Evolutionary conservation across 2,888 invertebrate species (phyloP), one percentile per base, ranked within the genome.

Genomic region (Euplexia lucipara): DNA sequence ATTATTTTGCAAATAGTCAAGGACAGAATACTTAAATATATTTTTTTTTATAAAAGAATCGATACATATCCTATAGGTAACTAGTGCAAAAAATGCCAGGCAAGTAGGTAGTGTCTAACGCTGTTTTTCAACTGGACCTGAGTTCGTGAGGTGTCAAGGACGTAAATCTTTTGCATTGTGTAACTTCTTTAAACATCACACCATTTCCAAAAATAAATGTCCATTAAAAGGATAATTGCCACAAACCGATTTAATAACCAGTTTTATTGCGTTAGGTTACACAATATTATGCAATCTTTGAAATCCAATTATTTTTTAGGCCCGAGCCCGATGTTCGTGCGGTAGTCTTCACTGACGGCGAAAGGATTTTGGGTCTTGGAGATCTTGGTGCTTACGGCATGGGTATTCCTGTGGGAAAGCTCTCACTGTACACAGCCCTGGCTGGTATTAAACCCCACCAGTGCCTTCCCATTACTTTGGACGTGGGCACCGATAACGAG

Each of bases 351-450:
- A 99, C 99, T 0, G 99, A 99, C 86, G 99, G 99, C 35, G 99
- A 99, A 90, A 96, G 99, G 58, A 99, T 99, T 88, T 96, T 99
- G 78, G 99, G 99, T 78, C 96, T 99, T 42, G 99, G 99, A 6
- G 99, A 99, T 91, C 96, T 99, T 53, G 99, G 99, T 0, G 98
- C 99, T 1, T 98, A 98, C 86, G 99, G 99, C 26, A 99, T 99
- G 99, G 99, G 99, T 65, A 99, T 99, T 83, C 99, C 99, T 0
- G 99, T 99, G 10, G 99, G 99, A 22, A 99, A 99, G 92, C 96
- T 99, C 72, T 97, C 99, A 0, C 96, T 99, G 41, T 99, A 99
- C 92, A 99, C 99, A 0, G 99, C 99, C 0, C 94, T 99, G 75
- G 99, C 99, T 22, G 99, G 99, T n/a, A 98, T 99, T 80, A 98